Base-by-base conservation (phyloP, 1,140 invertebrate species). In the Drosophila kurseongensis region DNA sequence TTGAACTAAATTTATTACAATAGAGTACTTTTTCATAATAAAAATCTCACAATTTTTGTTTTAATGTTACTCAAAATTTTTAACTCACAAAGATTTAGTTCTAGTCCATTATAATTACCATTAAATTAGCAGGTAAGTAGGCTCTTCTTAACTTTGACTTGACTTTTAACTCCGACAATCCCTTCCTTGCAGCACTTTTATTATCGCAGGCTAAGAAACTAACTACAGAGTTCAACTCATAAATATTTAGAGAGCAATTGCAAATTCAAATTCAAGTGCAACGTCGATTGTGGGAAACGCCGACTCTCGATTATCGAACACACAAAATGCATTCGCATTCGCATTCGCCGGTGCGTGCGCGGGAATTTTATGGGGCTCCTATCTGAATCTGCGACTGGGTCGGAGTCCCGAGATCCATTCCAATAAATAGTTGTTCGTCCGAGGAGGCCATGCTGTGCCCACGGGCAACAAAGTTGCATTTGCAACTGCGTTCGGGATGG, bases 281-380 rank as follows among this genome's bases (percentile, higher is more conserved):
- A 23, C 60, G 4, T 79, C 75, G 69, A 77, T 79, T 88, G 75
- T 88, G 84, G 76, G 83, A 86, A 86, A 79, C 83, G 62, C 41
- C 77, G 67, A 52, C 58, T 55, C 14, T 16, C 41, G 35, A 35
- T 75, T 74, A 79, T 80, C 77, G 78, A 85, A 85, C 81, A 85
- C 82, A 85, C 82, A 85, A 85, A 85, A 80, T 79, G 72, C 83
- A 88, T 79, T 86, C 69, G 61, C 83, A 88, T 79, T 86, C 69
- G 61, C 13, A 40, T 79, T 88, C 56, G 58, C 35, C 41, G 44
- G 75, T 65, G 78, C 78, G 65, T 82, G 79, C 59, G 74, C 68
- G 47, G 51, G 40, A 47, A 61, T 73, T 84, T 85, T 75, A 85
- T 86, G 76, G 50, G 78, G 10, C 56, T 75, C 73, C 58, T 75